A percentile compares a stretch with the other conserved stretches of the same genome.
Conservation (phyloP, 2,113 vertebrate species). For the Cololabis saira region DNA sequence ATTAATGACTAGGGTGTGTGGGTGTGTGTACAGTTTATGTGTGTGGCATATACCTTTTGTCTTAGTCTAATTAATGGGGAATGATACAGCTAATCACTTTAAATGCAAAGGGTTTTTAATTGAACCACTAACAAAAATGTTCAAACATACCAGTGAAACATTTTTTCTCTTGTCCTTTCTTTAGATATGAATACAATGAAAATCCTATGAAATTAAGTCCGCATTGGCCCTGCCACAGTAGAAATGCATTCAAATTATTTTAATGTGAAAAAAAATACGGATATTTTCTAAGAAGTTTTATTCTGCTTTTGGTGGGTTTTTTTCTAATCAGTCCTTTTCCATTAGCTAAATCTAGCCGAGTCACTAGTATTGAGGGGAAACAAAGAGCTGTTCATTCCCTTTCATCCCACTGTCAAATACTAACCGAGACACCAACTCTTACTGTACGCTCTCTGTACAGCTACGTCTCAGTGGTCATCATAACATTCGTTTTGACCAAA, state of each 20-base stretch:
- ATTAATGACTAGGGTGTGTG: constrained; percentile 79
- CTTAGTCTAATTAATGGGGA: constrained; percentile 86
- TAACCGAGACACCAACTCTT: constrained; percentile 57
- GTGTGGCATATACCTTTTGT: constrained; percentile 62
- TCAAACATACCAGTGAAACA: background rate
- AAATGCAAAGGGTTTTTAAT: constrained; percentile 32
- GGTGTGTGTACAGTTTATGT: constrained; percentile 36
- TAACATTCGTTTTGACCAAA: constrained; percentile 58
- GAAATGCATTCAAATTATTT: background rate
- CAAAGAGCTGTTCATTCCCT: constrained; percentile 77
- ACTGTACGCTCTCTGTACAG: constrained; percentile 47
- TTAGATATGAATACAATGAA: constrained; percentile 1
- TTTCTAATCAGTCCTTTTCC: background rate
- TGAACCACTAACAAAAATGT: constrained; percentile 2
- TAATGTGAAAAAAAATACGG: too few relatives aligned
- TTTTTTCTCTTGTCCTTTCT: background rate
- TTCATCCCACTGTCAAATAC: constrained; percentile 69
- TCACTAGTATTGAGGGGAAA: constrained; percentile 14
- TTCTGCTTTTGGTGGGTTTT: background rate
- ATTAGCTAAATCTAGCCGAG: background rate
- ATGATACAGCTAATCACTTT: constrained; percentile 81
- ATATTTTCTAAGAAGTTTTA: background rate
- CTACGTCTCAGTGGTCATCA: constrained; percentile 60
- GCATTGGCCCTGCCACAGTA: background rate
- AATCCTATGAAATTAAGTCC: background rate